Conservation (phyloP, 1,140 invertebrate genomes). For the Spodoptera litura region DNA sequence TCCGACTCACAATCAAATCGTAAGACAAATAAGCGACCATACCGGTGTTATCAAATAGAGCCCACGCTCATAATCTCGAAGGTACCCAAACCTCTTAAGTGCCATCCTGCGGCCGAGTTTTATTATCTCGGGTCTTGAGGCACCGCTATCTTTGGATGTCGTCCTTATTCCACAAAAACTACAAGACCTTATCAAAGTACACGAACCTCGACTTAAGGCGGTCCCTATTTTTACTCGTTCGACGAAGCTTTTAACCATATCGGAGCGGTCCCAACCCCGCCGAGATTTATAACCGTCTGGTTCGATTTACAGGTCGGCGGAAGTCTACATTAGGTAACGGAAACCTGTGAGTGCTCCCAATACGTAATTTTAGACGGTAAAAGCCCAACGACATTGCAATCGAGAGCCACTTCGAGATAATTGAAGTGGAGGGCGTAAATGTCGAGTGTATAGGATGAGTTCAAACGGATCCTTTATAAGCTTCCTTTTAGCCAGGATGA, state of each 20-base stretch:
- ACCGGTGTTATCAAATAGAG: constrained; percentile 70
- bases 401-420: constrained; percentile 60
- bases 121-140: constrained; percentile 73
- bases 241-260: constrained; percentile 81
- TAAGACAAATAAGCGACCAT: constrained; percentile 69
- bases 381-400: constrained; percentile 59
- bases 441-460: constrained; percentile 53
- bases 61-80: constrained; percentile 68
- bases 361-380: constrained; percentile 68
- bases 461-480: constrained; percentile 53
- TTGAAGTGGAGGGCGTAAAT: constrained; percentile 57
- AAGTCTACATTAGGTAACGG: constrained; percentile 75
- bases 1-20: constrained; percentile 50
- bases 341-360: constrained; percentile 69
- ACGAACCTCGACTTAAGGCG: constrained; percentile 80
- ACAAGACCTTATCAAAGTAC: constrained; percentile 78
- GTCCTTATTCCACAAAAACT: constrained; percentile 80
- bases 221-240: constrained; percentile 77
- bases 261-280: constrained; percentile 61
- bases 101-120: constrained; percentile 60
- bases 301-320: constrained; percentile 78
- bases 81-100: constrained; percentile 66
- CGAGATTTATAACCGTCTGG: constrained; percentile 77
- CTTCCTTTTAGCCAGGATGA: constrained; percentile 52
- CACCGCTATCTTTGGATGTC: constrained; percentile 73